Percentiles rank a stretch among this genome's conserved stretches.
Conservation (phyloP, 2,888 invertebrate species). For the Siphlonurus alternatus region DNA sequence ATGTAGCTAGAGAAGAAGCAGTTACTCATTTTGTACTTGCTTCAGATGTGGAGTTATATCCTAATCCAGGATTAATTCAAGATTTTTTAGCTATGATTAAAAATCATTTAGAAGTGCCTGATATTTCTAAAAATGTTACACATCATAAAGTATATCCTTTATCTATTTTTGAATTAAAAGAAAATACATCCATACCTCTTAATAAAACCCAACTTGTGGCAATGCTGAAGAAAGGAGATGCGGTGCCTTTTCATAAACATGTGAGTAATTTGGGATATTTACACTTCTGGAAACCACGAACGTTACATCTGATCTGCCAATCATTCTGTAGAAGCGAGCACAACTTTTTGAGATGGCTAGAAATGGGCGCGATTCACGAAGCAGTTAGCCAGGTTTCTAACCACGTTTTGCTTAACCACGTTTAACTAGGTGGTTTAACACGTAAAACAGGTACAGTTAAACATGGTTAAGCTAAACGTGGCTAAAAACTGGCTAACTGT, state of each 20-base stretch:
- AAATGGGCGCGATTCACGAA: no score
- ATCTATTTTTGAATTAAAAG: slow-evolving; percentile 75
- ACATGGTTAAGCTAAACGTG: no score
- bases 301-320: no score
- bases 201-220: slow-evolving; percentile 52
- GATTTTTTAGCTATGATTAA: slow-evolving; percentile 71
- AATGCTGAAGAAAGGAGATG: slow-evolving; percentile 59
- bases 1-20: slow-evolving; percentile 71
- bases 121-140: background rate
- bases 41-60: slow-evolving; percentile 82
- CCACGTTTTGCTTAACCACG: no score
- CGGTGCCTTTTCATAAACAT: slow-evolving; percentile 75
- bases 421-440: no score
- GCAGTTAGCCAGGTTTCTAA: no score
- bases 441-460: no score
- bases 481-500: no score
- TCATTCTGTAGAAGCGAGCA: no score
- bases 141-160: slow-evolving; percentile 64
- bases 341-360: no score
- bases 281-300: no score
- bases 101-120: background rate
- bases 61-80: slow-evolving; percentile 61
- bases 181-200: slow-evolving; percentile 39
- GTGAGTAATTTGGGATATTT: background rate
- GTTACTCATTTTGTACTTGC: slow-evolving; percentile 68